phyloP scores from a whole-genome alignment of 2,113 vertebrate genomes.

The Stegostoma tigrinum region DNA sequence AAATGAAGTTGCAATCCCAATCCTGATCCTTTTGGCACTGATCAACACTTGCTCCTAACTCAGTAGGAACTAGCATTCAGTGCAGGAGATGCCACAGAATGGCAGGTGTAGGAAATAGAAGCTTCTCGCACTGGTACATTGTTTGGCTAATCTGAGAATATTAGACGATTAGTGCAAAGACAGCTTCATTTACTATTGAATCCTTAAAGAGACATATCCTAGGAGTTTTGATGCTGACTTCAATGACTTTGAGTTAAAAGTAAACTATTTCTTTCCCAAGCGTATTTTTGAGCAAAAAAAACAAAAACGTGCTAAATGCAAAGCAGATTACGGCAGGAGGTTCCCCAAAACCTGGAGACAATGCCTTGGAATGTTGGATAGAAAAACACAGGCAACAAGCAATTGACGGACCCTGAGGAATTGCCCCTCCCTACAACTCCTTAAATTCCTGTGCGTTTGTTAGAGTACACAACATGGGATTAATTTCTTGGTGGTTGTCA shows the following conservation, averaged over 20 bases:
- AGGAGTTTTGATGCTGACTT: neutral
- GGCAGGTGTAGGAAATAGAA: neutral
- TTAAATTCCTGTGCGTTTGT: conserved; percentile 22
- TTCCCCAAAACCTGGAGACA: conserved; percentile 5
- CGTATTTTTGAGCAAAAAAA: neutral
- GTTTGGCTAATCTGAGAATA: neutral
- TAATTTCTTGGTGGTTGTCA: neutral
- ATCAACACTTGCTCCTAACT: neutral
- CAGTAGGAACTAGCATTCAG: neutral
- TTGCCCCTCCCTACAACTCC: conserved; percentile 11
- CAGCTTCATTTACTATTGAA: neutral
- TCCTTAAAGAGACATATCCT: neutral
- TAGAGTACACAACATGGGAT: neutral
- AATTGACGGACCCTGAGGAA: neutral
- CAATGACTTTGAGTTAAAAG: neutral
- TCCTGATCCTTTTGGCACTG: neutral
- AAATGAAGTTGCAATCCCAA: neutral
- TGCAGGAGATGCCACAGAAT: neutral
- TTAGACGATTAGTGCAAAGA: neutral
- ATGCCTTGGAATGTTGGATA: neutral
- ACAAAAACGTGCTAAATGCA: neutral
- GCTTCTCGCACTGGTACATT: neutral
- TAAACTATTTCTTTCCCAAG: neutral
- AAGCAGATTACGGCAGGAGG: neutral
- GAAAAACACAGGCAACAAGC: neutral